Evolutionary conservation across 2,888 invertebrate genomes (phyloP), one percentile per base, ranked within the genome.

Genomic region (Agrochola litura): DNA sequence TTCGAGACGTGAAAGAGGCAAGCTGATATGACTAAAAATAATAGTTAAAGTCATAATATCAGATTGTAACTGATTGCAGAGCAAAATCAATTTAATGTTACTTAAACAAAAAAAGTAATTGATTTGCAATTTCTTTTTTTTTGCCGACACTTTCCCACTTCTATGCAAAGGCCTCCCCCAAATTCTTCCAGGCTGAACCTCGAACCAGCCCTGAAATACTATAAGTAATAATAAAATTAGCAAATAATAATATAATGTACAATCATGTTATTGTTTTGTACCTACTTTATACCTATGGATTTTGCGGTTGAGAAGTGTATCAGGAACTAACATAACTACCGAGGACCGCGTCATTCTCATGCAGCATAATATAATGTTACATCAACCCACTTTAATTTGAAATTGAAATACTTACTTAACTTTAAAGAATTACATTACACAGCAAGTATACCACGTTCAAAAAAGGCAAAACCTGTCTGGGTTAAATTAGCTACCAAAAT

Each of bases 261-360:
- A 70, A 60, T 19, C 12, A 43, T 43, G 25, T 43, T 30, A n/a
- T 25, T 49, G 6, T 22, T 46, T n/a, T 30, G 6, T 46, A 52
- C 49, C 19, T 46, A 74, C 25, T 58, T 65, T 16, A 19, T 9
- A 52, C 16, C 10, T 16, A 37, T n/a, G 25, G 49, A 46, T 72
- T 52, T 79, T 54, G 58, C 25, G 79, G 43, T 58, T 65, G n/a
- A 12, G 5, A 30, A 52, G 14, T 58, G 43, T 19, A 12, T n/a
- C 41, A 56, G 14, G 14, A 43, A 30, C 12, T 6, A 43, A 16
- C 43, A 52, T 58, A 65, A 22, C 14, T 9, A 64, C n/a, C 30
- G n/a, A 52, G 16, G 6, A 64, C n/a, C 30, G n/a, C 58, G 16
- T 65, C 37, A 46, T 58, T 37, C 2, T 49, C 30, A n/a, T 46